Conservation (phyloP, 2,888 invertebrate genomes). For the Muschampia plurimacula region DNA sequence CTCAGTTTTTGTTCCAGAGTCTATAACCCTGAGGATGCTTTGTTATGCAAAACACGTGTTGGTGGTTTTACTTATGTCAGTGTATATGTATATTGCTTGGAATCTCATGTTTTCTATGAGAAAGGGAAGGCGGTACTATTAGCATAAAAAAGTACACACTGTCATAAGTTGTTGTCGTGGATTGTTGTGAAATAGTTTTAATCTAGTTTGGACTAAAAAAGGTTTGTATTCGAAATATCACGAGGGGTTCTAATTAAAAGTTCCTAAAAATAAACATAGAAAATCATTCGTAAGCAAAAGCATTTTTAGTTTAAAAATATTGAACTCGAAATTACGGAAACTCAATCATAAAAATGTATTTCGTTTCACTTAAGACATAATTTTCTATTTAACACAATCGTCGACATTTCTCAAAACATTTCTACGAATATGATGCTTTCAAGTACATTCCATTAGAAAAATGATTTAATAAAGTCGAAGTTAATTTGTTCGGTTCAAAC, state of each 20-base stretch:
- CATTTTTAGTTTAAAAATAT: neutral
- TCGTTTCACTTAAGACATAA: neutral
- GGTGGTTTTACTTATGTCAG: too few species aligned
- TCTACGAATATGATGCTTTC: slow-evolving; percentile 1
- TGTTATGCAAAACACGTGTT: too few species aligned
- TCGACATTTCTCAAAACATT: slow-evolving; percentile 2
- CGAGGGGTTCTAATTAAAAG: neutral
- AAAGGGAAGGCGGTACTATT: too few species aligned
- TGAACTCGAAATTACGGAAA: neutral
- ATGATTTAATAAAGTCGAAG: slow-evolving; percentile 21
- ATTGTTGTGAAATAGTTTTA: too few species aligned
- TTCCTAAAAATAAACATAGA: neutral
- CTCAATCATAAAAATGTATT: neutral
- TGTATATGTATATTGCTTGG: too few species aligned
- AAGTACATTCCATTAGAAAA: slow-evolving; percentile 18
- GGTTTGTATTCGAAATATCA: too few species aligned
- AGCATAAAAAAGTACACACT: too few species aligned
- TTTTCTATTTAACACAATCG: slow-evolving; percentile 10
- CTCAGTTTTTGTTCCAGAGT: too few species aligned
- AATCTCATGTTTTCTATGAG: too few species aligned
- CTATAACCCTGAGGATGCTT: too few species aligned
- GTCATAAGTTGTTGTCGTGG: too few species aligned
- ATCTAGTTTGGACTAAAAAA: too few species aligned
- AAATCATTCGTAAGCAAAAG: neutral
- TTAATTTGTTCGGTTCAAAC: slow-evolving; percentile 5